phyloP scores from a whole-genome alignment of 2,113 vertebrate genomes.

The Notarius quadriscutis region DNA sequence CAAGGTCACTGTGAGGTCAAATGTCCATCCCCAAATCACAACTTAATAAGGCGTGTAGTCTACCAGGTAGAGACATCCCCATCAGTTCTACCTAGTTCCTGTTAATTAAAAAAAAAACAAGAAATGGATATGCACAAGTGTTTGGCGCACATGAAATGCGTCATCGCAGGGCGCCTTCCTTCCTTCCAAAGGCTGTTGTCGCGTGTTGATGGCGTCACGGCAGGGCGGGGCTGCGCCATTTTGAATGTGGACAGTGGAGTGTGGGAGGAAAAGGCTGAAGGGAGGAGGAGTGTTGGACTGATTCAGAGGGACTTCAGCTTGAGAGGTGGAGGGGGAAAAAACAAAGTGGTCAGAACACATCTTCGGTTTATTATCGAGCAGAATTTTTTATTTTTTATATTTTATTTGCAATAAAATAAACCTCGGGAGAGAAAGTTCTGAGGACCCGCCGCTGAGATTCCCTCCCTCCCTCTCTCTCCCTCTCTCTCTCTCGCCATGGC shows the following conservation, averaged over 20 bases:
- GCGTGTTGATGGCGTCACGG: conserved; percentile 38
- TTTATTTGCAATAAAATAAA: not conserved
- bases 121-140: not conserved
- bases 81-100: too few relatives aligned
- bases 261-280: conserved; percentile 41
- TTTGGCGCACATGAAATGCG: not conserved
- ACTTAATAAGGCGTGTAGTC: too few relatives aligned
- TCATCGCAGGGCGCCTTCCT: not conserved
- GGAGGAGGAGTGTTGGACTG: conserved; percentile 21
- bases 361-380: too few relatives aligned
- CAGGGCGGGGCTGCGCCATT: conserved; percentile 59
- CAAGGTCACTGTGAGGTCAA: too few relatives aligned
- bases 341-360: not conserved
- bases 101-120: not conserved
- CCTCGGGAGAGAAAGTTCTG: conserved; percentile 19
- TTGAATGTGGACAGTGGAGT: conserved; percentile 57
- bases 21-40: too few relatives aligned
- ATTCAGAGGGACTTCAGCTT: not conserved
- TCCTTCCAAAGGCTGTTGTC: not conserved
- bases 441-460: conserved; percentile 65
- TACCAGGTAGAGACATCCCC: too few relatives aligned
- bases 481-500: conserved; percentile 71
- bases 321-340: conserved; percentile 3
- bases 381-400: not conserved
- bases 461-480: conserved; percentile 29